Evolutionary conservation across 2,888 invertebrate genomes (phyloP).

Genomic region (Calliphora vomitoria): DNA sequence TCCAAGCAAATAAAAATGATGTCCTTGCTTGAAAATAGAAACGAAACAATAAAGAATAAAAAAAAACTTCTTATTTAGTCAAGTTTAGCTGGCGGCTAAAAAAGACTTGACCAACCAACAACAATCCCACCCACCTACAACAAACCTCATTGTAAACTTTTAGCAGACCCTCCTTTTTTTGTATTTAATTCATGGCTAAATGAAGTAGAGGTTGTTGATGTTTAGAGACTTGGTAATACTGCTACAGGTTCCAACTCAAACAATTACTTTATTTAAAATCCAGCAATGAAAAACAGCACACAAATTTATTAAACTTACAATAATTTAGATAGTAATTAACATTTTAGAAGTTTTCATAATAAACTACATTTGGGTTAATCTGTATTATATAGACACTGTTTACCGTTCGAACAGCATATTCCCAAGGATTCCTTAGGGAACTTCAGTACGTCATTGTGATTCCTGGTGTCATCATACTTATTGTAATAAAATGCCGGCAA

Average conservation of each 20-base stretch:
- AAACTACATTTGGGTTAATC: too few relatives aligned
- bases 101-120: constrained; percentile 41
- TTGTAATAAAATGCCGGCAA: too few relatives aligned
- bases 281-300: too few relatives aligned
- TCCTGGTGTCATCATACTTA: too few relatives aligned
- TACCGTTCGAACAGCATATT: too few relatives aligned
- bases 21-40: constrained; percentile 60
- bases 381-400: too few relatives aligned
- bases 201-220: neutral
- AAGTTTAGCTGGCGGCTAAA: constrained; percentile 45
- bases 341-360: too few relatives aligned
- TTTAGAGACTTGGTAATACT: neutral
- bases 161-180: constrained; percentile 22
- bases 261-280: too few relatives aligned
- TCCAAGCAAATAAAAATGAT: constrained; percentile 72
- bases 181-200: neutral
- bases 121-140: constrained; percentile 45
- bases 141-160: constrained; percentile 6
- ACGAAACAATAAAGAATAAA: constrained; percentile 4
- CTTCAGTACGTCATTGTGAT: too few relatives aligned
- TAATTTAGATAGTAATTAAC: too few relatives aligned
- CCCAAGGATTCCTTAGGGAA: too few relatives aligned
- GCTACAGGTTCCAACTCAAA: neutral
- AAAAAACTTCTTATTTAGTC: constrained; percentile 43
- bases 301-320: too few relatives aligned